Evolutionary conservation across 2,113 vertebrate genomes (phyloP).

Genomic region (Upupa epops): DNA sequence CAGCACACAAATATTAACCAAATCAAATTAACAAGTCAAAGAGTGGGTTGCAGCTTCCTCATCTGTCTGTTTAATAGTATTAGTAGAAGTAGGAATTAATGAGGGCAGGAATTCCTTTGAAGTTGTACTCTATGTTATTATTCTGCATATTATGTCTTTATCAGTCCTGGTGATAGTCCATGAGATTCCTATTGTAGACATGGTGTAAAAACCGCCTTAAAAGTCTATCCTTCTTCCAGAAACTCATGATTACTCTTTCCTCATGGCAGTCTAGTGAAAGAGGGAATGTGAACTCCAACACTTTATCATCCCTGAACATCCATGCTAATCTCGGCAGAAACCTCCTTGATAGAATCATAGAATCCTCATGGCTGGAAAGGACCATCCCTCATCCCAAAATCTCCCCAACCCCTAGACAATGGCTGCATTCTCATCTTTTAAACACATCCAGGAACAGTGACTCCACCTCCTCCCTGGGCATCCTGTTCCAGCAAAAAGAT

Average conservation of each 20-base stretch:
- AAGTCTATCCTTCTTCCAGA: not conserved
- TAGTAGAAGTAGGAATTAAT: not conserved
- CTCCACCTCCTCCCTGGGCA: too few relatives aligned
- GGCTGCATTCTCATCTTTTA: too few relatives aligned
- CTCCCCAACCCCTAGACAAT: too few relatives aligned
- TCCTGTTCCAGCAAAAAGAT: too few relatives aligned
- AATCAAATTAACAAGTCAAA: not conserved
- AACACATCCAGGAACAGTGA: too few relatives aligned
- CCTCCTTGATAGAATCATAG: too few relatives aligned
- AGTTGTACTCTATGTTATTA: not conserved
- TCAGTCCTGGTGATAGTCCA: not conserved
- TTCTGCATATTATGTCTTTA: not conserved
- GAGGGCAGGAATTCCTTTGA: not conserved
- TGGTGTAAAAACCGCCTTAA: not conserved
- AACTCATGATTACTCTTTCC: not conserved
- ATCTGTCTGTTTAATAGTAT: not conserved
- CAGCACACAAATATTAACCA: accelerated
- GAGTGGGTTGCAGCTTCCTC: not conserved
- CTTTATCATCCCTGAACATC: not conserved
- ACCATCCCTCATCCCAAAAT: too few relatives aligned
- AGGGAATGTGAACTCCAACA: not conserved
- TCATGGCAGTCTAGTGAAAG: not conserved
- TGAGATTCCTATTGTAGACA: not conserved
- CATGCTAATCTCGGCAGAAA: too few relatives aligned
- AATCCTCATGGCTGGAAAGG: too few relatives aligned